These are phyloP conservation scores for Tethya wilhelma DNA, from an alignment of 37 sponge, comb jelly and placozoan genomes.

Conservation along the genomic window DNA sequence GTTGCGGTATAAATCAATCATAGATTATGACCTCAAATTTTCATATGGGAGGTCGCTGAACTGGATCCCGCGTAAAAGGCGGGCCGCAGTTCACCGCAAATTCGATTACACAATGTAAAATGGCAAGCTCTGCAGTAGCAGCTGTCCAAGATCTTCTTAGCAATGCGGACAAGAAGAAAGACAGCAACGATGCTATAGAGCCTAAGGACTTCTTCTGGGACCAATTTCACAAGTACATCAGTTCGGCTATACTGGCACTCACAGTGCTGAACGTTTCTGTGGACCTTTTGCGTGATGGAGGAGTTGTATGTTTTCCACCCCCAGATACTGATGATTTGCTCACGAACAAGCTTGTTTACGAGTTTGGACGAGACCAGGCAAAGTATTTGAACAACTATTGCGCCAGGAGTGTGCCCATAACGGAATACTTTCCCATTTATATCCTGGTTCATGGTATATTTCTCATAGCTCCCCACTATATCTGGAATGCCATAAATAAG, in stretches of 20 bases:
- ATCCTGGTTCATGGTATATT: conserved; percentile 38
- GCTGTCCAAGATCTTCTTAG: too few species aligned
- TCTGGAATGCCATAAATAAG: conserved; percentile 36
- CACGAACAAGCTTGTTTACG: too few species aligned
- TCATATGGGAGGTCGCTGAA: too few species aligned
- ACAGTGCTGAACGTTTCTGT: conserved; percentile 20
- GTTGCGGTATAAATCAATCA: too few species aligned
- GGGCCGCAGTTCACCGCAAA: too few species aligned
- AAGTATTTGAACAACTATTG: conserved; percentile 35
- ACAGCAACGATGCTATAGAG: conserved; percentile 1
- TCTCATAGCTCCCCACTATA: conserved; percentile 38
- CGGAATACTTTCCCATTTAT: conserved; percentile 41
- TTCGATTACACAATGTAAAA: too few species aligned
- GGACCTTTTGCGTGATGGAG: conserved; percentile 40
- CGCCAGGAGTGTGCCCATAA: conserved; percentile 22
- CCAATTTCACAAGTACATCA: conserved; percentile 30
- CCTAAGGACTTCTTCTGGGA: conserved; percentile 70
- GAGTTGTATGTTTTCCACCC: conserved; percentile 1
- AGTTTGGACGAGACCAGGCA: neutral
- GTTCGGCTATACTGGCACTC: conserved; percentile 31
- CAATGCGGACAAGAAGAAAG: too few species aligned
- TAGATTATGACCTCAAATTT: too few species aligned
- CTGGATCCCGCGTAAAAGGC: too few species aligned
- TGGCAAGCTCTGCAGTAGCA: too few species aligned
- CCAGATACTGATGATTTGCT: too few species aligned